These are phyloP conservation scores for Odontothrips loti DNA, from an alignment of 2,888 invertebrate species.

Conservation along the genomic window DNA sequence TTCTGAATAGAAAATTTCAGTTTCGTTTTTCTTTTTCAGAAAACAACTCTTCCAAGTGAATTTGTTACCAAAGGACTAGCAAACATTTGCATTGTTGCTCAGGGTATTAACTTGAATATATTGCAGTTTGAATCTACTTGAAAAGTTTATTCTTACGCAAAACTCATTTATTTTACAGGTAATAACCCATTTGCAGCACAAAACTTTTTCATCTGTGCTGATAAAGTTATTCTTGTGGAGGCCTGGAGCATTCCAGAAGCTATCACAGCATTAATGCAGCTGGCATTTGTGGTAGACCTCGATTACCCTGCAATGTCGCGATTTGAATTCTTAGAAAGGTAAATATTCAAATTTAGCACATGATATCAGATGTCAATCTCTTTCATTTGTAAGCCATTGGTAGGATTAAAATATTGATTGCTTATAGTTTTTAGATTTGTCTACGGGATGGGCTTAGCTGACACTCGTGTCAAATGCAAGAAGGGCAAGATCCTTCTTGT, in stretches of 20 bases:
- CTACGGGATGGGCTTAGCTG: not conserved
- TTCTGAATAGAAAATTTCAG: too few relatives aligned
- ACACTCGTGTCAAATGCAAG: not conserved
- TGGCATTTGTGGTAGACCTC: not conserved
- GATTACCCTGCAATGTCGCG: not conserved
- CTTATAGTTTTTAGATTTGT: too few relatives aligned
- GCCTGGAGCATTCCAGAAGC: too few relatives aligned
- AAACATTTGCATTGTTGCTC: too few relatives aligned
- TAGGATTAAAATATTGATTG: too few relatives aligned
- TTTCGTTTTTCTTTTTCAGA: too few relatives aligned
- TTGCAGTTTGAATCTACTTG: not conserved
- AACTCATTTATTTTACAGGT: not conserved
- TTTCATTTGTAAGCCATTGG: too few relatives aligned
- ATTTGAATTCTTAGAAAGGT: not conserved
- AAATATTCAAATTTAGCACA: not conserved
- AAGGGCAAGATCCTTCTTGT: not conserved
- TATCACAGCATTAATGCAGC: not conserved
- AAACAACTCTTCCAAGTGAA: too few relatives aligned
- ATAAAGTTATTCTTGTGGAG: not conserved
- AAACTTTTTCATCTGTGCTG: not conserved
- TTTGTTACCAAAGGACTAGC: too few relatives aligned
- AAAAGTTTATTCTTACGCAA: not conserved
- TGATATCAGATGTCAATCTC: not conserved
- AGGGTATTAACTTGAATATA: too few relatives aligned
- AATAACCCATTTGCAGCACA: not conserved